Evolutionary conservation across 2,113 vertebrate genomes (phyloP).

Genomic region (Galbula dea): DNA sequence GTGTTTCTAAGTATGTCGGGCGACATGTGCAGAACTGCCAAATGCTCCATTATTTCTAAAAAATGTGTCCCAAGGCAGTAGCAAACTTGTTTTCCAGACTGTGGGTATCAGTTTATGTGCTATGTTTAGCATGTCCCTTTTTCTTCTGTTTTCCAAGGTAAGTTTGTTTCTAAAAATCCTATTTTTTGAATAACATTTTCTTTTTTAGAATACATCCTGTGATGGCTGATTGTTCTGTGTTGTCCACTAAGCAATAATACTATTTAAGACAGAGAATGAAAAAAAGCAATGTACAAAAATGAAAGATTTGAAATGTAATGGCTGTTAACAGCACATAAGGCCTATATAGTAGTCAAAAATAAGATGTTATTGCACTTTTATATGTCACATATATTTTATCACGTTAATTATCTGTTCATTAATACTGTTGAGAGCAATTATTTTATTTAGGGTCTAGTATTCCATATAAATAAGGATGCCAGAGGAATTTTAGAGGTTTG

Average conservation of each 20-base stretch:
- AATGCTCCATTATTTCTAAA: conserved; percentile 78
- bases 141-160: conserved; percentile 21
- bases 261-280: neutral
- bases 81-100: conserved; percentile 69
- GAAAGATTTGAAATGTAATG: neutral
- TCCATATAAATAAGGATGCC: neutral
- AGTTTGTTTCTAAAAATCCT: neutral
- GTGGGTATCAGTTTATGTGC: conserved; percentile 46
- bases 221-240: neutral
- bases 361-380: neutral
- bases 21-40: conserved; percentile 72
- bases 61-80: conserved; percentile 72
- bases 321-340: neutral
- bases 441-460: conserved; percentile 17
- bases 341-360: conserved; percentile 4
- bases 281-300: neutral
- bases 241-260: neutral
- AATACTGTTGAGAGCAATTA: conserved; percentile 22
- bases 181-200: neutral
- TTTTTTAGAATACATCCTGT: neutral
- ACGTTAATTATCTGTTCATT: conserved; percentile 27
- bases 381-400: neutral
- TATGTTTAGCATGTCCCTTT: conserved; percentile 1
- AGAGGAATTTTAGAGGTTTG: neutral
- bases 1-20: conserved; percentile 52